Conservation (phyloP, 1,140 invertebrate species). For the Pseudomyrmex gracilis region DNA sequence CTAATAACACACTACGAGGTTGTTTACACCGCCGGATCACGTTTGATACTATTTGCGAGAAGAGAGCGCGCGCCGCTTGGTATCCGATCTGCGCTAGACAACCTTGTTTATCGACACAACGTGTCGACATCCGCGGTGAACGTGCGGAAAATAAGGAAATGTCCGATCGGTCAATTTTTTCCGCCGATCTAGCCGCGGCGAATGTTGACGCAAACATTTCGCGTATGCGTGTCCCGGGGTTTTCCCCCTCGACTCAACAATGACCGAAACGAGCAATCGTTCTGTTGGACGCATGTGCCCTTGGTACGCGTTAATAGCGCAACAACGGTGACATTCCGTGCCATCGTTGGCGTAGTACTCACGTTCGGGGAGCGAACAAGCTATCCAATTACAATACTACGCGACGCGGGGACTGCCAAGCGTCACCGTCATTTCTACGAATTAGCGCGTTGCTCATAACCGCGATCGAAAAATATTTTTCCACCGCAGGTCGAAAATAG, state of each 20-base stretch:
- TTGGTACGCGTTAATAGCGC: slow-evolving; percentile 32
- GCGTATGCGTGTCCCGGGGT: background rate
- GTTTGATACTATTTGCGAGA: background rate
- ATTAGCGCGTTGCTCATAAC: background rate
- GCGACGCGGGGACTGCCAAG: background rate
- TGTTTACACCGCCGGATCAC: too few species aligned
- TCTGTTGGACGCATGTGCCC: slow-evolving; percentile 33
- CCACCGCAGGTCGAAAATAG: too few species aligned
- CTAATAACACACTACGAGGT: background rate
- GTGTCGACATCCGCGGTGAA: too few species aligned
- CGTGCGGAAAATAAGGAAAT: too few species aligned
- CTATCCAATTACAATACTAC: slow-evolving; percentile 48
- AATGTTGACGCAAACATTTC: slow-evolving; percentile 30
- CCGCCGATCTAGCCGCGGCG: too few species aligned
- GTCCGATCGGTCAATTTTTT: background rate
- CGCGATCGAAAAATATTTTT: background rate
- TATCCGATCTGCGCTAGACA: too few species aligned
- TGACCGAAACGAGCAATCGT: background rate
- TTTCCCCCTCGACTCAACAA: slow-evolving; percentile 23
- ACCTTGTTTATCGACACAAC: too few species aligned
- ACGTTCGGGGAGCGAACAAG: slow-evolving; percentile 17
- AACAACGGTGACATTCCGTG: slow-evolving; percentile 57
- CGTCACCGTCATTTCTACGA: slow-evolving; percentile 23
- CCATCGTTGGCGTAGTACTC: slow-evolving; percentile 47
- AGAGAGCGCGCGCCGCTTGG: too few species aligned